Base-by-base conservation (phyloP, 2,797 vertebrate genomes). In the Emys orbicularis region DNA sequence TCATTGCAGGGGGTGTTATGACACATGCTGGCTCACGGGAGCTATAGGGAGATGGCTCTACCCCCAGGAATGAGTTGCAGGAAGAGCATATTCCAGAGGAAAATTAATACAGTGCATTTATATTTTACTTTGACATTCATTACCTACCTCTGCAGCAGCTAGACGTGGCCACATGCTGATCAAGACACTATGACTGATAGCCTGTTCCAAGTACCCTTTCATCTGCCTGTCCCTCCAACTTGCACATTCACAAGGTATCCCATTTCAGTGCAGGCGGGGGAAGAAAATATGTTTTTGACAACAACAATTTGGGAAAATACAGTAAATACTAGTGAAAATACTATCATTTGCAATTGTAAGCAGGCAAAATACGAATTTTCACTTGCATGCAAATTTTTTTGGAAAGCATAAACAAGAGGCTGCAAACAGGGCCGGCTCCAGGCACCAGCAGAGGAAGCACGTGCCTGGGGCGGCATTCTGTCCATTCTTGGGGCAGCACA, bases 1-100 rank as follows among this genome's bases (percentile, higher is more conserved):
- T 81, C 50, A 1, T 53, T 41, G n/a, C 11, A 65, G 56, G 21
- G 56, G 44, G 79, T 2, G 19, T 37, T 80, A 50, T 72, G 52
- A 80, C 0, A 0, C 7, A 8, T 53, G 8, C 34, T 77, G 57
- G 18, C n/a, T 68, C 56, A 56, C 10, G 5, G 72, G 68, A 86
- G 21, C 23, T 25, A 54, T 47, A 83, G 37, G 2, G 8, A 4
- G 31, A 8, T 29, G 27, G 37, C 74, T 31, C 44, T 72, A 12
- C 5, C 57, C 49, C 1, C 56, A 87, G 83, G 25, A 89, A 87
- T 7, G 61, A 57, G 4, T 1, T 41, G 19, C 18, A 34, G 19
- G 85, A 82, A 59, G 47, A 84, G 61, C 25, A 21, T 3, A 49
- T 6, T 9, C n/a, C 54, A 8, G 49, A 11, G 19, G 25, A 68